Evolutionary conservation across 2,888 invertebrate genomes (phyloP).

Genomic region (Andricus quercusramuli): DNA sequence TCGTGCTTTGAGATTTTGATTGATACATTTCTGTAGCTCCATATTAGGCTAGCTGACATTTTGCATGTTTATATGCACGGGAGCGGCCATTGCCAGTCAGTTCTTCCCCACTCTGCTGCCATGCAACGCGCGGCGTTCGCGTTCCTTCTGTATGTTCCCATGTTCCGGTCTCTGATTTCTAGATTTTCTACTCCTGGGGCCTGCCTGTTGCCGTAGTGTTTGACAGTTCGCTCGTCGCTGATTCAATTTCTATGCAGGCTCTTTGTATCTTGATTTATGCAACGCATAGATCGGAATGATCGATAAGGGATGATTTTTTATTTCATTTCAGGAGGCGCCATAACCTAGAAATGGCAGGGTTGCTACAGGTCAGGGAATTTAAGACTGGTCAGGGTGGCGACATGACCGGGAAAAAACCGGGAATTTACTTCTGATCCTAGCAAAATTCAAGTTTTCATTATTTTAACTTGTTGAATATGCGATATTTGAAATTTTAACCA

Average conservation of each 20-base stretch:
- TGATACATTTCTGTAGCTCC: background rate
- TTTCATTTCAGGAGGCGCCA: background rate
- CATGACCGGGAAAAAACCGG: too few species aligned
- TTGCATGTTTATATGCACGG: constrained; percentile 76
- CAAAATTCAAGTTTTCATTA: too few species aligned
- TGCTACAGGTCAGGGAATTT: too few species aligned
- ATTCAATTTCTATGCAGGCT: background rate
- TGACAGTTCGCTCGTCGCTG: background rate
- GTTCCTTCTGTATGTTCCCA: constrained; percentile 55
- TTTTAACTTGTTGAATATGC: too few species aligned
- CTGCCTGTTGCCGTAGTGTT: constrained; percentile 29
- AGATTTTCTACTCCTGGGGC: constrained; percentile 34
- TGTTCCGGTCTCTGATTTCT: constrained; percentile 61
- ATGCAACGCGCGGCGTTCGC: constrained; percentile 47
- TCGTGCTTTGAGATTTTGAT: background rate
- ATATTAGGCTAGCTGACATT: constrained; percentile 63
- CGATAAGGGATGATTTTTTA: background rate
- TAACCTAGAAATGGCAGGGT: background rate
- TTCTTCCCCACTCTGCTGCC: constrained; percentile 48
- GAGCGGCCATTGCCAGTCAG: constrained; percentile 74
- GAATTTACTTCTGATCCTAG: too few species aligned
- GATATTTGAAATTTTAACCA: too few species aligned
- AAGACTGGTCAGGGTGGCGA: too few species aligned
- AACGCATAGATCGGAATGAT: background rate
- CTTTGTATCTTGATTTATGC: background rate